Conservation (phyloP, 2,797 vertebrate species). For the Thalassophryne amazonica region DNA sequence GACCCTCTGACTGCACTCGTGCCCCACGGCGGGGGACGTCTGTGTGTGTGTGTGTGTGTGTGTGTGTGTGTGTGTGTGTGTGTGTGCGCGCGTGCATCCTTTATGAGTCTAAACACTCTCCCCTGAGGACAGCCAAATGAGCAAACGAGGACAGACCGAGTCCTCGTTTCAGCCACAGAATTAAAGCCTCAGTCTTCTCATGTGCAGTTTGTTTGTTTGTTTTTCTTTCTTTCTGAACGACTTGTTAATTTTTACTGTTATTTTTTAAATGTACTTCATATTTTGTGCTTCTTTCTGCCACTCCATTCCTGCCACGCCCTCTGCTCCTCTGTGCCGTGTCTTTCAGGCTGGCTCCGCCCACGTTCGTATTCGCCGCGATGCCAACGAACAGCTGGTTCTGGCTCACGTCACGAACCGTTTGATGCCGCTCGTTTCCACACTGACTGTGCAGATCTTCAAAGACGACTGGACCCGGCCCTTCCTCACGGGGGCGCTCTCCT, state of each 20-base stretch:
- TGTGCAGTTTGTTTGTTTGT: no score
- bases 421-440: constrained; percentile 85
- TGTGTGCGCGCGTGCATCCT: neutral
- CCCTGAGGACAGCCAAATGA: constrained; percentile 3
- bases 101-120: constrained; percentile 13
- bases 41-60: neutral
- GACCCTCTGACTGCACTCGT: constrained; percentile 54
- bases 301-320: no score
- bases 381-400: constrained; percentile 96
- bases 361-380: constrained; percentile 94
- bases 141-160: constrained; percentile 8
- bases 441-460: constrained; percentile 96
- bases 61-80: neutral
- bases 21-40: constrained; percentile 6
- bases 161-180: no score
- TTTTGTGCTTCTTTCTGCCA: neutral
- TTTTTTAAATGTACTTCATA: neutral
- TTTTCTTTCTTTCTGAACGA: no score
- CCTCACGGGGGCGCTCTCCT: constrained; percentile 77
- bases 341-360: constrained; percentile 92
- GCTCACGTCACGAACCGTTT: constrained; percentile 95
- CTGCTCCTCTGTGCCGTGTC: neutral
- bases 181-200: neutral
- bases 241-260: no score
- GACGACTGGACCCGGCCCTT: constrained; percentile 93